Percentiles rank a stretch among this genome's conserved stretches.
These are phyloP conservation scores for Pollenia griseotomentosa DNA, from an alignment of 2,888 invertebrate genomes.

Conservation along the genomic window DNA sequence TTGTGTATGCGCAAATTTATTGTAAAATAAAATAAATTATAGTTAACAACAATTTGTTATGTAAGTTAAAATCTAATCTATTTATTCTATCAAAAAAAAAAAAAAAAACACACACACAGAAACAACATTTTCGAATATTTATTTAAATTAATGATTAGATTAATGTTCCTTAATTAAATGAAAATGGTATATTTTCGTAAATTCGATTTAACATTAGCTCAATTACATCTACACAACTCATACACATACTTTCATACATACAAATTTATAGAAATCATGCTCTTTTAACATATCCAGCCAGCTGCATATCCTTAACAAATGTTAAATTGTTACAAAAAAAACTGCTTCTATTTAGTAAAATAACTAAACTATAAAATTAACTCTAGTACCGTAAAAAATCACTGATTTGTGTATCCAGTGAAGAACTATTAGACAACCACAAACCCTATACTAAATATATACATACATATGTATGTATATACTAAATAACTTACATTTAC, in stretches of 20 bases:
- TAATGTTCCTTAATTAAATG: slow-evolving; percentile 24
- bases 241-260: background rate
- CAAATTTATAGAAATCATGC: slow-evolving; percentile 35
- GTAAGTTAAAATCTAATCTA: slow-evolving; percentile 38
- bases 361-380: slow-evolving; percentile 30
- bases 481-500: background rate
- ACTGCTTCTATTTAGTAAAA: slow-evolving; percentile 46
- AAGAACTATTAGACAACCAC: slow-evolving; percentile 18
- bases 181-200: slow-evolving; percentile 5
- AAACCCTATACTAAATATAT: slow-evolving; percentile 26
- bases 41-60: slow-evolving; percentile 56
- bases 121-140: background rate
- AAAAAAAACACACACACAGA: background rate
- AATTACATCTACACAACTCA: background rate
- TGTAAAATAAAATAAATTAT: slow-evolving; percentile 59
- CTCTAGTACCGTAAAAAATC: slow-evolving; percentile 25
- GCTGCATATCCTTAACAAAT: slow-evolving; percentile 64
- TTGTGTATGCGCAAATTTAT: slow-evolving; percentile 47
- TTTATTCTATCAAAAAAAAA: slow-evolving; percentile 9
- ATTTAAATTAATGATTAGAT: background rate
- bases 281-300: slow-evolving; percentile 69
- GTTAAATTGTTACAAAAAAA: slow-evolving; percentile 43
- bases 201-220: background rate
- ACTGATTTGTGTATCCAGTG: slow-evolving; percentile 25
- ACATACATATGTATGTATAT: background rate